Conservation (phyloP, 2,888 invertebrate species). For the Smittia aterrima region DNA sequence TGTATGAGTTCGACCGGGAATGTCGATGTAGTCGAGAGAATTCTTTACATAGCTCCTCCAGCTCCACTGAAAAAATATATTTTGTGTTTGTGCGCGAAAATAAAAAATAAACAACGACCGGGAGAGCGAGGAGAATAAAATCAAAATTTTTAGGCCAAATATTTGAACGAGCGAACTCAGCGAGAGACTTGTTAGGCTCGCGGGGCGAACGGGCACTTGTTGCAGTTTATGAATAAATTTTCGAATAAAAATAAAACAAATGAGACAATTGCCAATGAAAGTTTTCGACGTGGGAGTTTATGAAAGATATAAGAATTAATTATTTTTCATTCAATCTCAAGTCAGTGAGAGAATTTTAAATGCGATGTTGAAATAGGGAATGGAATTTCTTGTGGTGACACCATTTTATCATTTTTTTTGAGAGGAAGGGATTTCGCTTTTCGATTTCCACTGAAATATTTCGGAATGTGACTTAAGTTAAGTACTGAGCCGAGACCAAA, state of each 20-base stretch:
- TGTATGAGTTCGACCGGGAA: neutral
- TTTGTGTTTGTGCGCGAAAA: conserved; percentile 28
- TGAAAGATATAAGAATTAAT: conserved; percentile 3
- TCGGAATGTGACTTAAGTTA: too few species aligned
- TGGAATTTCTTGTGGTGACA: neutral
- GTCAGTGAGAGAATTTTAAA: neutral
- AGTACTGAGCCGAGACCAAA: too few species aligned
- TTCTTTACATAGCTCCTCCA: neutral
- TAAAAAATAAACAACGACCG: neutral
- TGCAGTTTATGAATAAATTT: conserved; percentile 31
- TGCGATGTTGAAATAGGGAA: neutral
- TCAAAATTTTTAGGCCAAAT: conserved; percentile 31
- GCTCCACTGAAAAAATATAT: neutral
- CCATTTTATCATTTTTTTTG: too few species aligned
- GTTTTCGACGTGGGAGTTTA: conserved; percentile 30
- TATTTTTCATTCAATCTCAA: conserved; percentile 11
- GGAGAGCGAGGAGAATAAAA: neutral
- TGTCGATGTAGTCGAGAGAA: neutral
- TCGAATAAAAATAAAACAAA: neutral
- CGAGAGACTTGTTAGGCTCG: neutral
- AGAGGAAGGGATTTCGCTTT: too few species aligned
- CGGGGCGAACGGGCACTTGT: conserved; percentile 28
- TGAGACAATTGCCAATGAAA: conserved; percentile 31
- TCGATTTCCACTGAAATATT: too few species aligned
- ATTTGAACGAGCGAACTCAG: neutral